A percentile compares a stretch with the other conserved stretches of the same genome.
These are phyloP conservation scores for Simalia tracyae DNA, from an alignment of 2,797 vertebrate species.

Conservation along the genomic window DNA sequence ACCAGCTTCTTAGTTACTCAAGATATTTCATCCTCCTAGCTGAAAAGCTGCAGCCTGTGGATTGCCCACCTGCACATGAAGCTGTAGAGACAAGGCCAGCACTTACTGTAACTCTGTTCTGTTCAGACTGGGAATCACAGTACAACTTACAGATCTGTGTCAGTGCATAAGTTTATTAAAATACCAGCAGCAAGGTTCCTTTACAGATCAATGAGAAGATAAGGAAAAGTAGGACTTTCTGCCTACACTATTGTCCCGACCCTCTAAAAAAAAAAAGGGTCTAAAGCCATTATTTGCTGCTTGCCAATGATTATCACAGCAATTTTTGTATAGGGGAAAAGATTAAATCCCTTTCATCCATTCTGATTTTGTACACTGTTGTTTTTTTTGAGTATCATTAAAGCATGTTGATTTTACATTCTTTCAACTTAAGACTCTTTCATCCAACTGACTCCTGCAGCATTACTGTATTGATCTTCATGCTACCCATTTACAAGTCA, in stretches of 20 bases:
- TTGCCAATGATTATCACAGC: neutral
- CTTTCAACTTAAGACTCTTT: neutral
- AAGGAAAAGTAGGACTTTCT: neutral
- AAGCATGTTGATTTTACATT: neutral
- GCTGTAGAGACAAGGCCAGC: neutral
- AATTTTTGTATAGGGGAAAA: neutral
- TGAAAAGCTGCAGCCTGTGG: neutral
- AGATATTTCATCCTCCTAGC: neutral
- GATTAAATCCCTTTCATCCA: neutral
- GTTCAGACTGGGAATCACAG: neutral
- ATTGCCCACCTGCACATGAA: neutral
- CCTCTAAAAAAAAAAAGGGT: neutral
- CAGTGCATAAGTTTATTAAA: too few relatives aligned
- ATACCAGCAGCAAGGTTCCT: too few relatives aligned
- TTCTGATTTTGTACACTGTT: neutral
- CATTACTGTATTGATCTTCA: neutral
- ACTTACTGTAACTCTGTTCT: neutral
- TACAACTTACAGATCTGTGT: neutral
- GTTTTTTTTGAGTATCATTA: neutral
- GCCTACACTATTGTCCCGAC: neutral
- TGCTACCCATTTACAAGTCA: neutral
- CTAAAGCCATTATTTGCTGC: neutral
- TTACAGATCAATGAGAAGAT: too few relatives aligned
- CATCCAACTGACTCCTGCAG: neutral
- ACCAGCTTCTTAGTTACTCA: too few relatives aligned